phyloP scores from a whole-genome alignment of 1,140 invertebrate genomes.

The Copidosoma floridanum region DNA sequence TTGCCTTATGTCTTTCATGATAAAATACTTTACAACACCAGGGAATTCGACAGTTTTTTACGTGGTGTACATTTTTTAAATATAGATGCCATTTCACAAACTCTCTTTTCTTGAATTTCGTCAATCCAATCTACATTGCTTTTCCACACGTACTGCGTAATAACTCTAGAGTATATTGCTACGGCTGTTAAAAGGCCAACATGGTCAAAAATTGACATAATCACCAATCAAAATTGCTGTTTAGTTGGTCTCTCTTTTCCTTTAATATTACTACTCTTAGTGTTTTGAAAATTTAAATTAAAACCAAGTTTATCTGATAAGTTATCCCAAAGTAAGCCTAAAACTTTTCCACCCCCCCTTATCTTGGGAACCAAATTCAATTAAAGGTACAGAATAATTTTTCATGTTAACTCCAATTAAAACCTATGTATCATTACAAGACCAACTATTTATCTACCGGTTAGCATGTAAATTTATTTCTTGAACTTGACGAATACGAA shows the following conservation, averaged over 20 bases:
- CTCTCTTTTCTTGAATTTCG: background rate
- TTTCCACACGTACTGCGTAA: conserved; percentile 44
- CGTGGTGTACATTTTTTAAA: background rate
- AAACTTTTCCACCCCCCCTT: background rate
- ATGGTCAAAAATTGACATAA: background rate
- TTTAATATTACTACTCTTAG: background rate
- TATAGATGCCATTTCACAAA: background rate
- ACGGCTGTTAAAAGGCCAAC: conserved; percentile 39
- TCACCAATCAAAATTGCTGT: background rate
- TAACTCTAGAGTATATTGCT: conserved; percentile 40
- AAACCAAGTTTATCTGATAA: background rate
- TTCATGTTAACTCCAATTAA: too few species aligned
- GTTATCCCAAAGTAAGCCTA: background rate
- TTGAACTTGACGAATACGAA: too few species aligned
- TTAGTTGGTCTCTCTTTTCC: background rate
- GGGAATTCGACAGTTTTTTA: background rate
- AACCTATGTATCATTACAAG: too few species aligned
- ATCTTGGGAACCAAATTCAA: background rate
- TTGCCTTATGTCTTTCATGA: background rate
- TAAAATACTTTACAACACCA: background rate
- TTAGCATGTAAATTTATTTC: too few species aligned
- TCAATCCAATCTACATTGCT: conserved; percentile 19
- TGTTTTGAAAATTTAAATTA: background rate
- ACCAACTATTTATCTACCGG: too few species aligned
- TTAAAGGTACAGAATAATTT: too few species aligned